A percentile compares a stretch with the other conserved stretches of the same genome.
These are phyloP conservation scores for Acrobasis repandana DNA, from an alignment of 2,888 invertebrate genomes.

Conservation along the genomic window DNA sequence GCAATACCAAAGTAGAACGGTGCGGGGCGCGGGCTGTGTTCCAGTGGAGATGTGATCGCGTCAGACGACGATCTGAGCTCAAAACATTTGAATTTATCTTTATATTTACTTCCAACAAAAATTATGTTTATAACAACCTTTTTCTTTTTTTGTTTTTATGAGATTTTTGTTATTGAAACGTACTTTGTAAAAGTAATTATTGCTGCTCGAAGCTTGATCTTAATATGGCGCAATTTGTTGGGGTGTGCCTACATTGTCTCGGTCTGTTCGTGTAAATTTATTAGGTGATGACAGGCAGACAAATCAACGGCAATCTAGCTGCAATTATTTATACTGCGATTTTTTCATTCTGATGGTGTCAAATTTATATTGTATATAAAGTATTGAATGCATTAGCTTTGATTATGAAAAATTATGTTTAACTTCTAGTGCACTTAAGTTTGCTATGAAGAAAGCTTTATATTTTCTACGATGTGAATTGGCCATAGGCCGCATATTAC, in stretches of 20 bases:
- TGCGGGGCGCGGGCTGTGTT: slow-evolving; percentile 2
- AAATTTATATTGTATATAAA: background rate
- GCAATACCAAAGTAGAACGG: slow-evolving; percentile 7
- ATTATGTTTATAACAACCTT: background rate
- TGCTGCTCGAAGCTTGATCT: background rate
- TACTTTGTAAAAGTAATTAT: background rate
- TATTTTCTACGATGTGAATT: background rate
- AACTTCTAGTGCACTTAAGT: background rate
- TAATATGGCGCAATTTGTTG: background rate
- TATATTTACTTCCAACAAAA: slow-evolving; percentile 10
- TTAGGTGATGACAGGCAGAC: background rate
- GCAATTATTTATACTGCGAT: background rate
- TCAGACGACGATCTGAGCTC: slow-evolving; percentile 17
- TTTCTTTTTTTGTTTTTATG: slow-evolving; percentile 16
- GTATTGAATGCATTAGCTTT: background rate
- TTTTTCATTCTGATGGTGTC: background rate
- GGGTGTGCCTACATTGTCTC: background rate
- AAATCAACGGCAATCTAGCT: background rate
- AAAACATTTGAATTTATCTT: slow-evolving; percentile 12
- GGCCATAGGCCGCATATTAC: slow-evolving; percentile 4
- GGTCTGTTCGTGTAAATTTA: background rate
- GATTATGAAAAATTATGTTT: background rate
- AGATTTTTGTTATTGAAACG: slow-evolving; percentile 8
- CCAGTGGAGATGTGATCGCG: slow-evolving; percentile 3
- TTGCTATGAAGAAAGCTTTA: background rate